Base-by-base conservation (phyloP, 1,140 invertebrate genomes). In the Bicyclus anynana region DNA sequence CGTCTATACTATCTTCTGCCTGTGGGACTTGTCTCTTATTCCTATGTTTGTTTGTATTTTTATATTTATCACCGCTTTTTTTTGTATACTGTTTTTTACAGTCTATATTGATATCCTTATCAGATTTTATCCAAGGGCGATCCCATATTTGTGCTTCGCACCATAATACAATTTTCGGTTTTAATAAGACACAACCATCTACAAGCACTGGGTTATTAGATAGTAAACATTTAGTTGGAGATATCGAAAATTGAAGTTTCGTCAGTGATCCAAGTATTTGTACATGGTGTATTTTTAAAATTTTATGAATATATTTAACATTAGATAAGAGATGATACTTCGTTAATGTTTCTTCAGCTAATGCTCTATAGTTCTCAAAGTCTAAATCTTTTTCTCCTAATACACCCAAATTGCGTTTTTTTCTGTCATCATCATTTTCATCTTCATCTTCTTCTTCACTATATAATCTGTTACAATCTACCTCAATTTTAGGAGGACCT, bases 1-100 rank as follows among this genome's bases (percentile, higher is more conserved):
- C 77, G 46, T 82, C 81, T 18, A 80, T 50, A 42, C 75, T 57
- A 56, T 84, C 72, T n/a, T 77, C 76, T 29, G 69, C 70, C 14
- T 46, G 44, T 37, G 10, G 20, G 40, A 29, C 29, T 63, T 74
- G 58, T 53, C 75, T 62, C 57, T 71, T 77, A 12, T 33, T 47
- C 55, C 69, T 55, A 7, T 20, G 5, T 29, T 9, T 44, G 7
- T 26, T 27, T n/a, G 16, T 5, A 35, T 29, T 33, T 42, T 33
- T 17, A 40, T 48, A 2, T 50, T 42, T 9, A 37, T 26, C 51
- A 55, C 54, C 27, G n/a, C 33, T 52, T 62, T 55, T 59, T 42
- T 55, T 18, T 46, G 18, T 21, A 17, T 35, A 23, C 9, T 42
- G 17, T 4, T 54, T 35, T 23, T 60, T 62, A 65, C 77, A 79